These are phyloP conservation scores for Ochotona princeps DNA, from an alignment of 2,113 vertebrate genomes.

Conservation along the genomic window DNA sequence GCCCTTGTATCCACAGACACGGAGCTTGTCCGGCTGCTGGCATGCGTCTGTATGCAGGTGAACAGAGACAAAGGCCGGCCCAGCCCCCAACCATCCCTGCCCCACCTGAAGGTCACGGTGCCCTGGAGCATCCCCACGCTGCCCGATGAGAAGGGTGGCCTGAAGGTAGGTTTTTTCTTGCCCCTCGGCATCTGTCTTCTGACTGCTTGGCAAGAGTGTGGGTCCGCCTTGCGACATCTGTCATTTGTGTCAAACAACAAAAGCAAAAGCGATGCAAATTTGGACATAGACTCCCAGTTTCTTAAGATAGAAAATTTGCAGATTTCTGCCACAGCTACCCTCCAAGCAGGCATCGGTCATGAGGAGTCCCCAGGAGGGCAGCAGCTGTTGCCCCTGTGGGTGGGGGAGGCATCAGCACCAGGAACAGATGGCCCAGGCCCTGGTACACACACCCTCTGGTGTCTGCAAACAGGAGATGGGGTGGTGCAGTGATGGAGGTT, in stretches of 20 bases:
- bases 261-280: background rate
- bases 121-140: conserved; percentile 90
- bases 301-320: background rate
- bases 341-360: background rate
- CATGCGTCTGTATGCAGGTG: conserved; percentile 97
- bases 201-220: background rate
- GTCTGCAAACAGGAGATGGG: background rate
- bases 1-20: conserved; percentile 89
- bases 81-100: conserved; percentile 83
- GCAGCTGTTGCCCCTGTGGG: background rate
- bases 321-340: too few species aligned
- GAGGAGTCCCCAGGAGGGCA: background rate
- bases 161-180: conserved; percentile 89
- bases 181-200: background rate
- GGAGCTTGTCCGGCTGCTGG: conserved; percentile 95
- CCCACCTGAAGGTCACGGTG: conserved; percentile 88
- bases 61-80: conserved; percentile 93
- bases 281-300: background rate
- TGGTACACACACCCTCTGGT: background rate
- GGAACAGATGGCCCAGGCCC: background rate
- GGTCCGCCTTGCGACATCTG: background rate
- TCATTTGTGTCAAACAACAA: background rate
- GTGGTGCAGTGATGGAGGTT: background rate
- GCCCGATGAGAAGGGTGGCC: conserved; percentile 94
- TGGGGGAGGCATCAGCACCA: background rate